Base-by-base conservation (phyloP, 1,140 invertebrate genomes). In the Bilobella aurantiaca region DNA sequence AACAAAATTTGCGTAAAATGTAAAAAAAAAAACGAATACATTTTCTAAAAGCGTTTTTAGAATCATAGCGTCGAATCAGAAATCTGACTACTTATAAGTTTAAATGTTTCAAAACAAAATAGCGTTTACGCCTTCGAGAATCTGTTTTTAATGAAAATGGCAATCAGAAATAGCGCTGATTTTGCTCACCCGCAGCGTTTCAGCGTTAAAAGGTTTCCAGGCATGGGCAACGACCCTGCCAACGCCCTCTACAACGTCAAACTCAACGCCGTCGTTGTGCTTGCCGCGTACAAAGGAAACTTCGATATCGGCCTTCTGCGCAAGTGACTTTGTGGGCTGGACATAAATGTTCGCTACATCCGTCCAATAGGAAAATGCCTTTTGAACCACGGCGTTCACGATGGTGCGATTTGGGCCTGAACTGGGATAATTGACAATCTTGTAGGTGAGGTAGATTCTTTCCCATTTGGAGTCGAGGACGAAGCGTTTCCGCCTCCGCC, bases 401-500 rank as follows among this genome's bases (percentile, higher is more conserved):
- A 31, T 28, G 2, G 3, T 58, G 12, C 21, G 5, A 58, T 58
- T 31, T 29, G 23, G 29, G 27, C 25, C 57, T 8, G 3, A 16
- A 12, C 3, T 8, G 3, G 57, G 57, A 21, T 28, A 58, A 30
- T 58, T 58, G 25, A 58, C 21, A 23, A 58, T 58, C 23, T 31
- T 28, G 23, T 58, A 58, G 23, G 57, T 58, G 25, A 58, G 29
- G 28, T 28, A 58, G 12, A 21, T 58, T 30, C 30, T 58, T 29
- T 58, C 57, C 57, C 57, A 58, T 58, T 29, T 58, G 23, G 57
- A 58, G 30, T 58, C 57, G 12, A 58, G 5, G 8, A 58, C 57
- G 29, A 29, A 58, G 3, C 57, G 27, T 30, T 30, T 29, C 21
- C 28, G 21, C 29, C 29, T 58, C 23, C 12, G 57, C 27, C 23